These are phyloP conservation scores for Polydrusus tereticollis DNA, from an alignment of 2,888 invertebrate genomes.

Conservation along the genomic window DNA sequence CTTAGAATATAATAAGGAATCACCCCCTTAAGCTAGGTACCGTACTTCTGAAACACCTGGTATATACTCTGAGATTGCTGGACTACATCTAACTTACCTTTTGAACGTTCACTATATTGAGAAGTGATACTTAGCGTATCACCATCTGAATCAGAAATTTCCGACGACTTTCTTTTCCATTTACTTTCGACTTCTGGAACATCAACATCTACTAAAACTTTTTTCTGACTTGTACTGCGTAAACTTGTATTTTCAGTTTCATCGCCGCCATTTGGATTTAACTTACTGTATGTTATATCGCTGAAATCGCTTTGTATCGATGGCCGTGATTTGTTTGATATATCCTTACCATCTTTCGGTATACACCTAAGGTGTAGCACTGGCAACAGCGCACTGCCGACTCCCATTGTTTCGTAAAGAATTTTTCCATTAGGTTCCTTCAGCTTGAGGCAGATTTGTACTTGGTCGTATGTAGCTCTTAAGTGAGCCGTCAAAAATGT, in stretches of 20 bases:
- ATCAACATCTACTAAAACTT: conserved; percentile 32
- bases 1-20: too few species aligned
- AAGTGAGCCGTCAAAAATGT: conserved; percentile 48
- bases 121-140: background rate
- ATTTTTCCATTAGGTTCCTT: conserved; percentile 43
- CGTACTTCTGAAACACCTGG: too few species aligned
- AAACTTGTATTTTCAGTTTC: background rate
- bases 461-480: conserved; percentile 43
- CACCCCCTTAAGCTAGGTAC: too few species aligned
- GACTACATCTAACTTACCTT: too few species aligned
- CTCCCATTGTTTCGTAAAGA: conserved; percentile 38
- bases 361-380: conserved; percentile 21
- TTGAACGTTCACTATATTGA: background rate
- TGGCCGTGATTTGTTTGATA: background rate
- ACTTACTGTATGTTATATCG: conserved; percentile 26
- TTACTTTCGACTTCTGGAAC: background rate
- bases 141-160: background rate
- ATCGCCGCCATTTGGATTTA: too few species aligned
- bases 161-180: background rate
- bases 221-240: background rate
- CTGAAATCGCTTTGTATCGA: background rate
- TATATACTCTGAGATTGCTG: too few species aligned
- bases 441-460: conserved; percentile 48
- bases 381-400: conserved; percentile 45
- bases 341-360: background rate